phyloP scores from a whole-genome alignment of 2,888 invertebrate species.

The Tanytarsus gracilentus region DNA sequence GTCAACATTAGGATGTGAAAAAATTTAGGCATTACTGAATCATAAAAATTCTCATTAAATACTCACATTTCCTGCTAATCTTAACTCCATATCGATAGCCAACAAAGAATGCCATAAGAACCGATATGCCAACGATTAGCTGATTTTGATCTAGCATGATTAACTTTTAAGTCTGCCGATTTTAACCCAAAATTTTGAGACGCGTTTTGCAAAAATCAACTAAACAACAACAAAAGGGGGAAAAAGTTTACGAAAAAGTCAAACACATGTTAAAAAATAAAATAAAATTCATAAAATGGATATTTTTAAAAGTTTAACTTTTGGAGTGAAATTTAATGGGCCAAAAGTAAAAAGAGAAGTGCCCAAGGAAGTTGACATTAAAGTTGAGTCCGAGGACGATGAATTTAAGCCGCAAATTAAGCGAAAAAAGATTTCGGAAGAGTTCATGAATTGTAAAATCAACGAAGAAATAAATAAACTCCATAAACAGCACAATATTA shows the following conservation, averaged over 20 bases:
- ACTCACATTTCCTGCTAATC: slow-evolving; percentile 6
- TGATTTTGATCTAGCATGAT: slow-evolving; percentile 38
- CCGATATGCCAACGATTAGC: slow-evolving; percentile 41
- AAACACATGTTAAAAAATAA: too few relatives aligned
- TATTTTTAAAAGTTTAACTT: slow-evolving; percentile 4
- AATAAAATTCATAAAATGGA: background rate
- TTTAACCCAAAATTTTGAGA: too few relatives aligned
- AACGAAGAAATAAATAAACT: slow-evolving; percentile 59
- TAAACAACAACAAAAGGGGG: too few relatives aligned
- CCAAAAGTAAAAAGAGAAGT: background rate
- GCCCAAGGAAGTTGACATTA: background rate
- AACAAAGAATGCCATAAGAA: slow-evolving; percentile 42
- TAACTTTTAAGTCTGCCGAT: too few relatives aligned
- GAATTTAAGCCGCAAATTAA: background rate
- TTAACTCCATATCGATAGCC: slow-evolving; percentile 41
- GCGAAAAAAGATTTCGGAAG: slow-evolving; percentile 61
- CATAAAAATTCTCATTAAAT: background rate
- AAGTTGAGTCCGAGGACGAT: background rate
- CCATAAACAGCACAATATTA: slow-evolving; percentile 68
- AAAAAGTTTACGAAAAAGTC: too few relatives aligned
- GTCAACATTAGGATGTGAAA: background rate
- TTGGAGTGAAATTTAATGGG: background rate
- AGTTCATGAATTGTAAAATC: slow-evolving; percentile 55
- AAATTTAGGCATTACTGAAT: background rate
- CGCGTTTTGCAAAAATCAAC: too few relatives aligned